Conservation (phyloP, 2,797 vertebrate genomes). For the Sebastes vulpes region DNA sequence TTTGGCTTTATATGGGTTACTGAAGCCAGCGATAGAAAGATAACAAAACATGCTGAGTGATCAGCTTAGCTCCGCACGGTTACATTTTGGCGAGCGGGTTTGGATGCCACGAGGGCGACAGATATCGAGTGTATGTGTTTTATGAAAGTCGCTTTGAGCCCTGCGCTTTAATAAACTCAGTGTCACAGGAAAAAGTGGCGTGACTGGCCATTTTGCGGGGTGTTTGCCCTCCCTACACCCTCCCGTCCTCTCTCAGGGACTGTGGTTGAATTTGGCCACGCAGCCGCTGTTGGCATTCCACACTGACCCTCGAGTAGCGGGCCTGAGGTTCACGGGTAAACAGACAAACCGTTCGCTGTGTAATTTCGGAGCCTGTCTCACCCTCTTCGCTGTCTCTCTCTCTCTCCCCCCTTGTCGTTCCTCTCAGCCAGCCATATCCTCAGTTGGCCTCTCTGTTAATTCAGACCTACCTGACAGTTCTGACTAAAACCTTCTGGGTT, state of each 20-base stretch:
- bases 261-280: slow-evolving; percentile 51
- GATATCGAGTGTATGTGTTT: slow-evolving; percentile 53
- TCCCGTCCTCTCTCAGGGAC: slow-evolving; percentile 18
- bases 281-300: slow-evolving; percentile 70
- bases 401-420: not conserved
- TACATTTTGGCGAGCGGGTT: slow-evolving; percentile 48
- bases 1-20: slow-evolving; percentile 21
- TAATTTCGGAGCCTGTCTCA: slow-evolving; percentile 37
- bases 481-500: slow-evolving; percentile 79
- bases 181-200: slow-evolving; percentile 52
- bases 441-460: slow-evolving; percentile 76
- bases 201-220: slow-evolving; percentile 44
- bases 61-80: slow-evolving; percentile 37
- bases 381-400: slow-evolving; percentile 11
- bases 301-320: slow-evolving; percentile 68
- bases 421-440: slow-evolving; percentile 69
- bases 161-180: slow-evolving; percentile 40
- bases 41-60: slow-evolving; percentile 42
- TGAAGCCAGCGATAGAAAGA: slow-evolving; percentile 28
- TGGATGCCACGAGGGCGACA: slow-evolving; percentile 51
- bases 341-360: slow-evolving; percentile 49
- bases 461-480: slow-evolving; percentile 81
- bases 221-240: slow-evolving; percentile 29
- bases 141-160: slow-evolving; percentile 53
- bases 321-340: slow-evolving; percentile 76